Evolutionary conservation across 2,888 invertebrate genomes (phyloP), one percentile per base, ranked within the genome.

Genomic region (Danaus chrysippus): DNA sequence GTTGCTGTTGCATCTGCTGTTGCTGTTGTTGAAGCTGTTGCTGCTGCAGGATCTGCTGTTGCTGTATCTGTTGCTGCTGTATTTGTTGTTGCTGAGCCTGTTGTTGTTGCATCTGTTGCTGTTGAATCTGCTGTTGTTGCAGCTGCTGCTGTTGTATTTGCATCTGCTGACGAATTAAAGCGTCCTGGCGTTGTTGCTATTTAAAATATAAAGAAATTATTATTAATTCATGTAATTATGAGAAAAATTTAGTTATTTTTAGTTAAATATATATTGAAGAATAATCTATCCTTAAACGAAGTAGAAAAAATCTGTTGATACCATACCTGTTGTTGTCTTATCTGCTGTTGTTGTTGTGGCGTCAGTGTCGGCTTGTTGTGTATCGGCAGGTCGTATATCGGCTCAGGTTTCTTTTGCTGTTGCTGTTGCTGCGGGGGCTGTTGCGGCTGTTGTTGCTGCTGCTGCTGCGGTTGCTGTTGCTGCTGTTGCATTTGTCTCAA

Each of bases 311-410:
- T 49, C 17, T 17, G 10, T 3, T 17, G 10, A 49, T 10, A 43
- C 41, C 56, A 23, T 13, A 70, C 63, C 59, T 73, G 76, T 56
- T 71, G 72, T 54, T 72, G 73, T 58, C 70, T 70, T 6, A 73
- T 73, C 9, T 72, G 76, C 34, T 73, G 75, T 54, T 73, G 74
- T 57, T 73, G 75, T 61, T 76, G 76, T 23, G 69, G 81, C 23
- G 84, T 84, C 13, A 83, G 70, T 15, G 81, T 81, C 17, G 87
- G 87, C 67, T 86, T 89, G 75, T 87, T 89, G 75, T 89, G 89
- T 72, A 87, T 85, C 13, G 88, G 89, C 71, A 88, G 70, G 64
- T 89, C 89, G 76, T 89, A 88, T 57, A 88, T 89, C 1, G 89
- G 89, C 65, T 88, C 87, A 1, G 88, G 88, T 62, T 89, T 87